Evolutionary conservation across 2,888 invertebrate genomes (phyloP), one percentile per base, ranked within the genome.

Genomic region (Hypena proboscidalis): DNA sequence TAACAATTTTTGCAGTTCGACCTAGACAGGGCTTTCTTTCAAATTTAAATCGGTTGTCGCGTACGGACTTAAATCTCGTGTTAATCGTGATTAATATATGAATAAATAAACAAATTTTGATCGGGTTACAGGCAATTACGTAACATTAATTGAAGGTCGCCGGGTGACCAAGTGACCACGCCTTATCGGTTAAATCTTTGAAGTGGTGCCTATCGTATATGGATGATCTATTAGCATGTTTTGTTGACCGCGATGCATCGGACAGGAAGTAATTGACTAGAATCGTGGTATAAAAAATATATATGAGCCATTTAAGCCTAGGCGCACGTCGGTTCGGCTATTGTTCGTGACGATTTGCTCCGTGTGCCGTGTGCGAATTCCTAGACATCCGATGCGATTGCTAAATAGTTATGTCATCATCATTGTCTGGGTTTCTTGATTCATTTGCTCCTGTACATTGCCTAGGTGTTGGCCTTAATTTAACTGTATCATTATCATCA

Each of bases 261-360:
- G 21, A 3, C 32, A 38, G 32, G 33, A 46, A 44, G 52, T 31
- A 8, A 15, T 5, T 55, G 56, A 53, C 34, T 37, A 45, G 39
- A 15, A 22, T 37, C 14, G 1, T 26, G 27, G 19, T 42, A 36
- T 35, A 34, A 30, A 34, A 29, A 54, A 44, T 25, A 40, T 6
- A 58, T 41, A 33, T 13, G 10, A 17, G 27, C 8, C 23, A 43
- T 59, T 61, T 32, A 32, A 22, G 25, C 29, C 8, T 41, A 39
- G 9, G 13, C 4, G 48, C 56, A 59, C 60, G 64, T 48, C 25
- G 20, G 14, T 29, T 15, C 70, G 81, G 83, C 78, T 33, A 40
- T 40, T 40, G 32, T 40, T 32, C 27, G 13, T 31, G 38, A 31
- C 38, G 25, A n/a, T 14, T 14, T 32, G 14, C 14, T 3, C 7